Evolutionary conservation across 2,113 vertebrate genomes (phyloP).

Genomic region (Lasiurus cinereus): DNA sequence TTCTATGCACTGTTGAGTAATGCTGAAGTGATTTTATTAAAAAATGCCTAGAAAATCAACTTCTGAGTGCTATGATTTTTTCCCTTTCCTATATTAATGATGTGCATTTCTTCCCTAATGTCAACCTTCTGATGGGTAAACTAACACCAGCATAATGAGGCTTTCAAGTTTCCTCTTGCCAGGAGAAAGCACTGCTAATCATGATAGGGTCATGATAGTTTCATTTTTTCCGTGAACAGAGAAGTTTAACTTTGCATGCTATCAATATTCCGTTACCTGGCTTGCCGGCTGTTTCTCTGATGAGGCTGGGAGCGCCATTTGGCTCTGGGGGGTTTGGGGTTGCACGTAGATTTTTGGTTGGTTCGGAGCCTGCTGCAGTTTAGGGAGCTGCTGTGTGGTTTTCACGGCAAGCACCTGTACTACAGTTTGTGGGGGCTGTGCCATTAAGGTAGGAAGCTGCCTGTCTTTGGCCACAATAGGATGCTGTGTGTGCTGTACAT

Average conservation of each 20-base stretch:
- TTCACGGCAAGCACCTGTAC: conserved; percentile 92
- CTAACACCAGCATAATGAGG: conserved; percentile 79
- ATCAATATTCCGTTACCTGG: conserved; percentile 92
- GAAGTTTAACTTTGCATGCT: conserved; percentile 87
- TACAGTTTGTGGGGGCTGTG: conserved; percentile 91
- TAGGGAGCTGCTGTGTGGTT: conserved; percentile 94
- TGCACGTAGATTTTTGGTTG: conserved; percentile 97
- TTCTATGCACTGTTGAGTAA: conserved; percentile 80
- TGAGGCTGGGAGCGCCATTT: conserved; percentile 94
- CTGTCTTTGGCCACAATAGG: conserved; percentile 91
- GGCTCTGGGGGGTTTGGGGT: conserved; percentile 93
- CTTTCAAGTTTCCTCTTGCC: conserved; percentile 85
- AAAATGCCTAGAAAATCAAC: conserved; percentile 79
- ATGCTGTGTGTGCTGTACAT: conserved; percentile 87
- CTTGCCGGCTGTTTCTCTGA: conserved; percentile 92
- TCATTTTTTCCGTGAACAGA: conserved; percentile 82
- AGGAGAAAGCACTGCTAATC: conserved; percentile 86
- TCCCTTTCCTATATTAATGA: conserved; percentile 67
- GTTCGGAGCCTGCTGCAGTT: conserved; percentile 96
- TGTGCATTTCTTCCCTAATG: conserved; percentile 81
- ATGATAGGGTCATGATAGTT: conserved; percentile 71
- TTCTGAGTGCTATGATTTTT: conserved; percentile 75
- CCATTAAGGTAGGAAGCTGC: conserved; percentile 88
- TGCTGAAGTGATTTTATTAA: conserved; percentile 80
- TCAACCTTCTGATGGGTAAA: conserved; percentile 82